Base-by-base conservation (phyloP, 2,113 vertebrate species). In the Austrofundulus limnaeus region DNA sequence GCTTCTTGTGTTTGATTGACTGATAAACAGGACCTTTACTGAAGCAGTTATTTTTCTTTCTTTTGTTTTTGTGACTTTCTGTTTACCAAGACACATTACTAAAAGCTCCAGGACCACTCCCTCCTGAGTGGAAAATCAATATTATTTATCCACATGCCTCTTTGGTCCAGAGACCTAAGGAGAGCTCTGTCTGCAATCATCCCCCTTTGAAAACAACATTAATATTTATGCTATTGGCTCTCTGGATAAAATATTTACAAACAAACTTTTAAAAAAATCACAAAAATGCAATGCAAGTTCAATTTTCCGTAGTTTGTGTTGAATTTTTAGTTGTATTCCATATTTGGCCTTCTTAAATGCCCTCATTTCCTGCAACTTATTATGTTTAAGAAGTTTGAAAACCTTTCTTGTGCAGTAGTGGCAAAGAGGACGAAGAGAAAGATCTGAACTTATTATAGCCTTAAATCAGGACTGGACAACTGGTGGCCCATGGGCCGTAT, bases 101-200 rank as follows among this genome's bases (percentile, higher is more conserved):
- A 62, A 80, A 51, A 63, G 67, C 65, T 37, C 70, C 51, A 15
- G 23, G 59, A 49, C 65, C 0, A 0, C 43, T 66, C 70, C 73
- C 75, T 61, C 16, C 76, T 21, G 31, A 70, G 63, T 72, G 77
- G 45, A 87, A 89, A 88, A 90, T 91, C 86, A 80, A 90, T 91
- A 84, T 23, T 52, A 67, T 74, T 84, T 75, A 87, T 54, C 46
- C 23, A 56, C 78, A 78, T 51, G 52, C 17, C 25, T 80, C 59
- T 73, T 25, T 70, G 67, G 61, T 55, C 31, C 67, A 53, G 46
- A 68, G 50, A 55, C 64, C 53, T 59, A 60, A 72, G 21, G 70
- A 41, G 66, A 48, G 51, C 56, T 68, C 46, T 17, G 38, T 55
- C 73, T 79, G 54, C 56, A 38, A 48, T 11, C 28, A 52, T 0